Evolutionary conservation across 2,888 invertebrate genomes (phyloP).

Genomic region (Druceiella hillmani): DNA sequence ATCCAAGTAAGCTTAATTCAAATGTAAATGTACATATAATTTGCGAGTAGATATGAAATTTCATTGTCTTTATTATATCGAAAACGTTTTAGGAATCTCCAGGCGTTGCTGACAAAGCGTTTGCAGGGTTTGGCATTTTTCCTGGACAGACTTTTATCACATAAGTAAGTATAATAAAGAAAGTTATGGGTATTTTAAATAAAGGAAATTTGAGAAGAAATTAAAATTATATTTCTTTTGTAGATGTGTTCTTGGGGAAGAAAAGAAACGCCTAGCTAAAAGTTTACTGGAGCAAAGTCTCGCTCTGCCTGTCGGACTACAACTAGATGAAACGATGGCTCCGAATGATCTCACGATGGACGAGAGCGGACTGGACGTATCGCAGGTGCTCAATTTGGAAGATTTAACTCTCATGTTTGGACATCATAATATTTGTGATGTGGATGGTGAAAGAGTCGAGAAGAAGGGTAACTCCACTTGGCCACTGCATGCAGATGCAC

Average conservation of each 20-base stretch:
- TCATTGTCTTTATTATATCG: neutral
- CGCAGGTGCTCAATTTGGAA: constrained; percentile 41
- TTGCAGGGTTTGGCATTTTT: constrained; percentile 62
- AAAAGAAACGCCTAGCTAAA: constrained; percentile 45
- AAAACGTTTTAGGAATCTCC: constrained; percentile 38
- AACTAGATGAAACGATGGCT: constrained; percentile 45
- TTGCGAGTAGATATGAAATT: constrained; percentile 3
- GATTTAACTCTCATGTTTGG: constrained; percentile 48
- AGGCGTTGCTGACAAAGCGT: constrained; percentile 51
- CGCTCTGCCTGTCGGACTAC: constrained; percentile 43
- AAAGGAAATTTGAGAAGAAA: constrained; percentile 16
- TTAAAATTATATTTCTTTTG: constrained; percentile 15
- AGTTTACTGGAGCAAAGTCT: constrained; percentile 47
- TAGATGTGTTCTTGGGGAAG: constrained; percentile 47
- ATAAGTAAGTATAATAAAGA: constrained; percentile 48
- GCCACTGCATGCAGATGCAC: constrained; percentile 30
- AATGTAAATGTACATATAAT: constrained; percentile 1
- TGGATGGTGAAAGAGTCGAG: constrained; percentile 27
- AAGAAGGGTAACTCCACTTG: neutral
- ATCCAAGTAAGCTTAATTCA: too few relatives aligned
- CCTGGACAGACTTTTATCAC: constrained; percentile 56
- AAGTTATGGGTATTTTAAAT: constrained; percentile 28
- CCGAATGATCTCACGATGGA: constrained; percentile 44
- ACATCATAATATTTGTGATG: constrained; percentile 37
- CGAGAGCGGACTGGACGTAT: constrained; percentile 42